Conservation (phyloP, 2,888 invertebrate species). For the Xanthostigma xanthostigma region DNA sequence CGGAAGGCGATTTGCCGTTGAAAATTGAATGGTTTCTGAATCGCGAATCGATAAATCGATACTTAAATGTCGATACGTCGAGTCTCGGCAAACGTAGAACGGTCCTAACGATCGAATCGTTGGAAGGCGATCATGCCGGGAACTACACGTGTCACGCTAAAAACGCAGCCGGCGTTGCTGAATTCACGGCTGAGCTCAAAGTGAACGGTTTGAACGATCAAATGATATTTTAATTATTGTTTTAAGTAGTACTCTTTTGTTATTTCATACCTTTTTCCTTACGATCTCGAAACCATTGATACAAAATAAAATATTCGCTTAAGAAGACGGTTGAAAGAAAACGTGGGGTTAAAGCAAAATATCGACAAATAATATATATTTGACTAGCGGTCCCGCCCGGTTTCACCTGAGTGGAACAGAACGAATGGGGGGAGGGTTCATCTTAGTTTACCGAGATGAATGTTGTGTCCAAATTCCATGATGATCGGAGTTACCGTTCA, state of each 20-base stretch:
- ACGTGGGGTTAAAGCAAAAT: no score
- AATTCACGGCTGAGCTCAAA: slow-evolving; percentile 34
- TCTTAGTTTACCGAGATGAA: no score
- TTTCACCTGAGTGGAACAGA: no score
- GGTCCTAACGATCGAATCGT: slow-evolving; percentile 38
- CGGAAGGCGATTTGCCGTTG: slow-evolving; percentile 48
- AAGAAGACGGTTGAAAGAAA: no score
- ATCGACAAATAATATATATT: no score
- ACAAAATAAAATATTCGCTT: no score
- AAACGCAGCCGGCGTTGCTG: slow-evolving; percentile 37
- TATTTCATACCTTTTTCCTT: no score
- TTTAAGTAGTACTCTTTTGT: neutral
- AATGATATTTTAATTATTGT: slow-evolving; percentile 1
- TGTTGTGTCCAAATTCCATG: no score
- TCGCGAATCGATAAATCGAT: slow-evolving; percentile 29
- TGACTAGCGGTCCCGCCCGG: no score
- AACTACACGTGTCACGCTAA: slow-evolving; percentile 43
- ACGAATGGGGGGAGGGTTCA: no score
- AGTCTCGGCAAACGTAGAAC: slow-evolving; percentile 39
- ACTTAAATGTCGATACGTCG: slow-evolving; percentile 28
- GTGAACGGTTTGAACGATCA: slow-evolving; percentile 39
- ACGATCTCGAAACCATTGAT: no score
- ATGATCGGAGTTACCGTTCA: no score
- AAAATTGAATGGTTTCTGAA: slow-evolving; percentile 49
- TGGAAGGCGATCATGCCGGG: slow-evolving; percentile 41